phyloP scores from a whole-genome alignment of 2,113 vertebrate species.

The Pygoscelis adeliae region DNA sequence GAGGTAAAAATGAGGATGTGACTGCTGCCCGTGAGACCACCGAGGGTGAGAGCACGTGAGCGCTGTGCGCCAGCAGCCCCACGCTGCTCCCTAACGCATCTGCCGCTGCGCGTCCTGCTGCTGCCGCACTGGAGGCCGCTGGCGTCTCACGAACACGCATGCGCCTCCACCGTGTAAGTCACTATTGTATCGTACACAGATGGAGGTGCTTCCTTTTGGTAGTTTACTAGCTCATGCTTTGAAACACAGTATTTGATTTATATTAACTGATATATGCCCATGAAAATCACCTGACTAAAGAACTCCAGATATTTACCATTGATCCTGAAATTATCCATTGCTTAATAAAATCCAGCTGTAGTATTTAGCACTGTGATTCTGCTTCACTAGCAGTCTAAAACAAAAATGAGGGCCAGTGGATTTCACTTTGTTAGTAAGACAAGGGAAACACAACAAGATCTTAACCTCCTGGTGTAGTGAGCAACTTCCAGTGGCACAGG shows the following conservation, averaged over 20 bases:
- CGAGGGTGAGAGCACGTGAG: neutral
- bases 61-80: neutral
- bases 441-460: neutral
- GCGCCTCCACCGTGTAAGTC: rapidly evolving
- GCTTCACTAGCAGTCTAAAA: neutral
- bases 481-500: neutral
- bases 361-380: neutral
- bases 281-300: neutral
- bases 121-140: neutral
- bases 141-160: rapidly evolving
- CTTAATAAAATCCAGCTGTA: neutral
- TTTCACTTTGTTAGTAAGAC: neutral
- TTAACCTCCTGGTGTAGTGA: neutral
- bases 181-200: rapidly evolving
- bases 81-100: neutral
- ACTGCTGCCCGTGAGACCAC: neutral
- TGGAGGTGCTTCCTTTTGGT: neutral
- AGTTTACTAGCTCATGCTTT: neutral
- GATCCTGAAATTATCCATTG: neutral
- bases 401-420: neutral
- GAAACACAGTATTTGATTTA: neutral
- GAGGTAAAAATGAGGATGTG: neutral
- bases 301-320: neutral
- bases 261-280: neutral
- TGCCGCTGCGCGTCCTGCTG: rapidly evolving